These are phyloP conservation scores for Tridacna gigas DNA, from an alignment of 2,888 invertebrate genomes.

Conservation along the genomic window DNA sequence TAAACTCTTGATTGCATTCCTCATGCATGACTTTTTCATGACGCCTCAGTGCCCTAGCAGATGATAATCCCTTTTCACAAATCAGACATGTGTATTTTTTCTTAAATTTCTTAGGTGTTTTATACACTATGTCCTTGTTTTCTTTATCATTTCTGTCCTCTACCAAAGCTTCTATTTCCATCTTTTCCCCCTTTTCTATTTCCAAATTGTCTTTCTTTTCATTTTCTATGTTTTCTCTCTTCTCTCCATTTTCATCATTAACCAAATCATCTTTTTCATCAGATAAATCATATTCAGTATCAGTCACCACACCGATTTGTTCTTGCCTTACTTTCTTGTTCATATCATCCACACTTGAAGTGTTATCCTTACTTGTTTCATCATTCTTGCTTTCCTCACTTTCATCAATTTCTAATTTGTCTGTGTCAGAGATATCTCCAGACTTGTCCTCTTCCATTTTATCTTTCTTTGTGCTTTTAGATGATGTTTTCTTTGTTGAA, in stretches of 20 bases:
- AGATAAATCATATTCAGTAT: background rate
- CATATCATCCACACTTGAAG: background rate
- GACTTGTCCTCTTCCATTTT: background rate
- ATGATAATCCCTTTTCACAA: background rate
- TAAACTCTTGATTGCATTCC: background rate
- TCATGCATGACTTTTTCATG: background rate
- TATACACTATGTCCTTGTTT: background rate
- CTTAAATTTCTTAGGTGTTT: background rate
- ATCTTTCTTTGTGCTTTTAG: background rate
- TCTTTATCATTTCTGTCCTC: background rate
- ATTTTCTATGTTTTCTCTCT: background rate
- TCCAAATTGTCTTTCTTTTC: background rate
- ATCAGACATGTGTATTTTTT: background rate
- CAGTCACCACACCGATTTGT: background rate
- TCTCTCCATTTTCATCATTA: background rate
- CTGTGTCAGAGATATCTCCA: background rate
- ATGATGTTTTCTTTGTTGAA: background rate
- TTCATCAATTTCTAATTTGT: background rate
- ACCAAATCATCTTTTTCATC: background rate
- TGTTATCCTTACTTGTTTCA: background rate
- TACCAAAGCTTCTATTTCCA: background rate
- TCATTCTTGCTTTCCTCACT: background rate
- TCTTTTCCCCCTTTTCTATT: background rate
- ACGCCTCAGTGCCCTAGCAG: background rate
- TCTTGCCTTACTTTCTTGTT: background rate